Evolutionary conservation across 1,140 invertebrate species (phyloP), one percentile per base, ranked within the genome.

Genomic region (Mamestra configurata): DNA sequence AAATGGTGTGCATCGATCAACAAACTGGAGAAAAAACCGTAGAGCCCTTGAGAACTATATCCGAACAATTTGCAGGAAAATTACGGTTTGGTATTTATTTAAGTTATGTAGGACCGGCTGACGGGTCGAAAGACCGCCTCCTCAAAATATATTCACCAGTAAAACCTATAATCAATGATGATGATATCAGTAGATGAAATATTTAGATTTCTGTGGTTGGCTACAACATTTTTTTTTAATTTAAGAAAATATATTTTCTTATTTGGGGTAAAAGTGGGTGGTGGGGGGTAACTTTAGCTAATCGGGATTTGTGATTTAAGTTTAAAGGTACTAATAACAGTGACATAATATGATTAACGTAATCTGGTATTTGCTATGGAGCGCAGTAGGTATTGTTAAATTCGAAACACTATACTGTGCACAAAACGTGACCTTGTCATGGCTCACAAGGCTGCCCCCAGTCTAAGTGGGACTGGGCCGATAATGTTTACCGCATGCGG

Each of bases 1-100:
- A 99, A 94, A 99, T 99, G 98, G 97, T 99, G 59, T 99, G 98
- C 85, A 97, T 99, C 77, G 97, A 99, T 94, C 98, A 98, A 95
- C 95, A 95, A 13, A 98, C 97, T 13, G 98, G 98, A 0, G 90
- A 96, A 86, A 97, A 97, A 87, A 97, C 97, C 13, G 96, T 97
- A 0, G 98, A 99, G 93, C 98, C 98, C 3, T 93, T 99, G n/a
- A 95, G 97, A 78, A 97, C 98, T 4, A 96, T 99, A 78, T 96
- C 97, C 4, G 96, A 96, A 87, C 95, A 96, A 80, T 97, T 97
- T 86, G 95, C 96, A 79, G 97, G 97, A 18, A 98, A 98, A 96
- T 94, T 98, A 77, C 95, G 95, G 73, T 98, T 98, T 92, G 98
- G 98, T 31, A 96, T 98, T 76, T 98, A 98, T 88, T 91, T 97